phyloP scores from a whole-genome alignment of 2,113 vertebrate species.

The Aphyosemion australe region DNA sequence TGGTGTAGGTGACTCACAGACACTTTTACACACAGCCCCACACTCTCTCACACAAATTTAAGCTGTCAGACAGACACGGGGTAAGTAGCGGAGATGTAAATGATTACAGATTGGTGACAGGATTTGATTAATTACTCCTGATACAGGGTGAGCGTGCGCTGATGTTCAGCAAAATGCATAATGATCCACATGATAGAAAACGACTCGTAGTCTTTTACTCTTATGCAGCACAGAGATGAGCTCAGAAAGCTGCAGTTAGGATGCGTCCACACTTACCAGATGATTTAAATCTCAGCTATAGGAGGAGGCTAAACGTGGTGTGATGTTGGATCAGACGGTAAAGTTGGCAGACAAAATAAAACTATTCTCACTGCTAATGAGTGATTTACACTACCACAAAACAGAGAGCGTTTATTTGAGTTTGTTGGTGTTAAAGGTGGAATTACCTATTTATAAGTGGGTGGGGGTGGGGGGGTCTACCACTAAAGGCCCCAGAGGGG shows the following conservation, averaged over 20 bases:
- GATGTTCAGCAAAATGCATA: constrained; percentile 59
- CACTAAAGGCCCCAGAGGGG: no score
- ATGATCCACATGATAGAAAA: constrained; percentile 41
- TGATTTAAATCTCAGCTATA: constrained; percentile 7
- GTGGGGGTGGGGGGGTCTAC: no score
- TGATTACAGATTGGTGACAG: constrained; percentile 75
- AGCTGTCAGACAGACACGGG: constrained; percentile 63
- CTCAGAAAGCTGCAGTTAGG: constrained; percentile 6
- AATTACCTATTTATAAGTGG: no score
- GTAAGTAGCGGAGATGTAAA: constrained; percentile 71
- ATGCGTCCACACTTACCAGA: constrained; percentile 4
- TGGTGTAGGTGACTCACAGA: constrained; percentile 75
- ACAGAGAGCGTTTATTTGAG: no score
- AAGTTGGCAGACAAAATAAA: no score
- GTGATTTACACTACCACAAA: no score
- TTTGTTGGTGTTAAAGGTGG: no score
- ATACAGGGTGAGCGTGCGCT: constrained; percentile 41
- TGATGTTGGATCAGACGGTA: no score
- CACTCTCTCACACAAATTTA: constrained; percentile 38
- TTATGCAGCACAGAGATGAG: constrained; percentile 24
- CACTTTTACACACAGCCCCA: constrained; percentile 42
- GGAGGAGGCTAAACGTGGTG: no score
- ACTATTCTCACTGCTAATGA: no score
- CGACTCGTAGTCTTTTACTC: constrained; percentile 8
- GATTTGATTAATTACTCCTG: constrained; percentile 79